Percentiles rank a stretch among this genome's conserved stretches.
These are phyloP conservation scores for Dendronephthya gigantea DNA, from an alignment of 64 coral and sea anemone species.

Conservation along the genomic window DNA sequence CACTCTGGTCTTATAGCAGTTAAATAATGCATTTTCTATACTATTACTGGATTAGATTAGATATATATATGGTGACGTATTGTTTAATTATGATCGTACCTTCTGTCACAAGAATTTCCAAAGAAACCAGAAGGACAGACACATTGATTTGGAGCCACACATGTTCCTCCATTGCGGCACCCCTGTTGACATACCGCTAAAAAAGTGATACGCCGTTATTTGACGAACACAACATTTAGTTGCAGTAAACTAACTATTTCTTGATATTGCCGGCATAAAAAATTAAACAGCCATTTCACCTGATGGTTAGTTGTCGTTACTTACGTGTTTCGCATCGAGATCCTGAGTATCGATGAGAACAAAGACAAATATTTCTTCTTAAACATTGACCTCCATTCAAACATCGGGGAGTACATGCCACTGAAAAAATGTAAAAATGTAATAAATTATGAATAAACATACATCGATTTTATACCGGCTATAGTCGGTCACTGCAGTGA, in stretches of 20 bases:
- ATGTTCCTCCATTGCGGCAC: not conserved
- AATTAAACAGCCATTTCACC: no score
- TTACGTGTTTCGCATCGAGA: not conserved
- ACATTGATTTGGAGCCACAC: slow-evolving; percentile 13
- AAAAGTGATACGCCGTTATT: not conserved
- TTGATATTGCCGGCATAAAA: not conserved
- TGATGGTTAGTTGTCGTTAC: no score
- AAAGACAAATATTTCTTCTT: not conserved
- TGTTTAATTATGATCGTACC: not conserved
- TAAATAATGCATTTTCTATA: no score
- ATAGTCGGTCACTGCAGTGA: no score
- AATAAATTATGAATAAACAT: not conserved
- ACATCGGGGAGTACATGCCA: not conserved
- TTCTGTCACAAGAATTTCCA: not conserved
- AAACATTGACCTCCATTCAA: not conserved
- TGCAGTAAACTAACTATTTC: not conserved
- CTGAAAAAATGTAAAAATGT: not conserved
- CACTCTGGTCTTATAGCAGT: no score
- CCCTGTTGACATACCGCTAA: not conserved
- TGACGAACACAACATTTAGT: no score
- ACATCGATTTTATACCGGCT: no score
- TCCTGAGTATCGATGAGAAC: not conserved
- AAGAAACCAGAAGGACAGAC: not conserved
- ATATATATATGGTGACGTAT: no score
- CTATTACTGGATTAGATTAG: no score